Evolutionary conservation across 2,113 vertebrate species (phyloP).

Genomic region (Ameiurus melas): DNA sequence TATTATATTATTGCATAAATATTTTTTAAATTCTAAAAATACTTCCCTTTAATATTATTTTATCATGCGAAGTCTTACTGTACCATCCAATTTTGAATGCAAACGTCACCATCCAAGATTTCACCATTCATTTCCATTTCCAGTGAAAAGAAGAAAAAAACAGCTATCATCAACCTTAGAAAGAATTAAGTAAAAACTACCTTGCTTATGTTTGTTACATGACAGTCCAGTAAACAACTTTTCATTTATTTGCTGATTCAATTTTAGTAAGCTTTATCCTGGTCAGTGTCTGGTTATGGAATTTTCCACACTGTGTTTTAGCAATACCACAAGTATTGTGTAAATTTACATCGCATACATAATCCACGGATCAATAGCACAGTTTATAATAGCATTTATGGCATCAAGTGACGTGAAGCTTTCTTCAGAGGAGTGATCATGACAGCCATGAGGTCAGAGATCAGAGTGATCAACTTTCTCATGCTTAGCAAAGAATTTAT

Average conservation of each 20-base stretch:
- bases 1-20: too few species aligned
- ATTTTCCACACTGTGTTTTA: not conserved
- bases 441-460: conserved; percentile 6
- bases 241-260: not conserved
- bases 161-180: not conserved
- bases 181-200: too few species aligned
- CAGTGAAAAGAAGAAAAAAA: too few species aligned
- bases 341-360: conserved; percentile 49
- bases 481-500: not conserved
- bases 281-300: not conserved
- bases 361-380: conserved; percentile 69
- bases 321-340: not conserved
- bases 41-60: too few species aligned
- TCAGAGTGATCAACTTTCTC: not conserved
- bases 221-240: not conserved
- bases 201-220: not conserved
- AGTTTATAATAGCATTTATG: conserved; percentile 65
- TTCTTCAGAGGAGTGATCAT: conserved; percentile 58
- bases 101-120: too few species aligned
- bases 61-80: too few species aligned
- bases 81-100: too few species aligned
- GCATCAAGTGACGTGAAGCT: conserved; percentile 59
- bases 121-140: too few species aligned
- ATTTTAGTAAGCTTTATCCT: not conserved
- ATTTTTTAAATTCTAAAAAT: too few species aligned